phyloP scores from a whole-genome alignment of 2,113 vertebrate species.

The Atherinomorus stipes region DNA sequence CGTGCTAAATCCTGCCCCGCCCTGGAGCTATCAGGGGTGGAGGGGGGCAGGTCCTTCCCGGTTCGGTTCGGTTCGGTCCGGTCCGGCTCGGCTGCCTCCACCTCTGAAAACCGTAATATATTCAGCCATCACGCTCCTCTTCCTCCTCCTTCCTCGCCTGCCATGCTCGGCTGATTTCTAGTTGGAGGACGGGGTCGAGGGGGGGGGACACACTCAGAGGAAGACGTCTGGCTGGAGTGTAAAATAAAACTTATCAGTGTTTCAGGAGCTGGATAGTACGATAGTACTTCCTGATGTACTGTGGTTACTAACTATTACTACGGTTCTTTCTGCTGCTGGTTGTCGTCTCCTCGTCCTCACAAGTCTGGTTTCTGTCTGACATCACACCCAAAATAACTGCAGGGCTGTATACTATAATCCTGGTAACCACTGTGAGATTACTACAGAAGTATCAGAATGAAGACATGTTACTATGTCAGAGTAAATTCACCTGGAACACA shows the following conservation, averaged over 20 bases:
- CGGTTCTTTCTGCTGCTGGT: no score
- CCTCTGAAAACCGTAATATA: slow-evolving; percentile 37
- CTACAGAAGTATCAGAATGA: no score
- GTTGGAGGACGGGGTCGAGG: slow-evolving; percentile 80
- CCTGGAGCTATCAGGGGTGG: slow-evolving; percentile 70
- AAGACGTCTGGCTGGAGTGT: no score
- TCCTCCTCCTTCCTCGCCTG: slow-evolving; percentile 78
- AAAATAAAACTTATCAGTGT: not conserved
- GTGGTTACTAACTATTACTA: no score
- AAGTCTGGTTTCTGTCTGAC: no score
- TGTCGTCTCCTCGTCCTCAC: no score
- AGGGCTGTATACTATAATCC: no score
- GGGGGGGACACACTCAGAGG: slow-evolving; percentile 67
- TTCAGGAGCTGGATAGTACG: no score
- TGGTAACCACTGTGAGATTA: no score
- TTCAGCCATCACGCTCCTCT: not conserved
- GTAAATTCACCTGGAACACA: no score
- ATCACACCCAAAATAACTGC: no score
- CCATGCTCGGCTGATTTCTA: slow-evolving; percentile 90
- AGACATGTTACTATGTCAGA: no score
- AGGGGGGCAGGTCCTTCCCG: slow-evolving; percentile 64
- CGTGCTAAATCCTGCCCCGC: slow-evolving; percentile 77
- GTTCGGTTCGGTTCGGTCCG: slow-evolving; percentile 31
- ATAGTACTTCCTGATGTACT: not conserved
- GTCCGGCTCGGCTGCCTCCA: slow-evolving; percentile 29